Evolutionary conservation across 2,113 vertebrate genomes (phyloP), one percentile per base, ranked within the genome.

Genomic region (Sceloporus tristichus): DNA sequence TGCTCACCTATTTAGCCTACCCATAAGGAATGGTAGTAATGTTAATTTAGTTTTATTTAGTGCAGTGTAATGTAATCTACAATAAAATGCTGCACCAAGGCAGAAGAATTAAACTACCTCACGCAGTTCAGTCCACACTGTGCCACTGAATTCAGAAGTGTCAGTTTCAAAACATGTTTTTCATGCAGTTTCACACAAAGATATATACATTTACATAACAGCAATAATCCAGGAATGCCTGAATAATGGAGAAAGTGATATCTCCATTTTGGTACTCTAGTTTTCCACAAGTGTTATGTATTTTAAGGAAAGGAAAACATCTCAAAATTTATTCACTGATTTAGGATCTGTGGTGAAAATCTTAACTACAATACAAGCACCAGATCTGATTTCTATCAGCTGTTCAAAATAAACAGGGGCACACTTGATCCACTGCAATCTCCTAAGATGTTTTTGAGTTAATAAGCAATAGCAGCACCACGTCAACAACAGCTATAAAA

Each of bases 51-150:
- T 87, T 82, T 73, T 59, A 56, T 1, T 66, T 1, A 75, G 76
- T 62, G 91, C 77, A 62, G 86, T 90, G 89, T 88, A 70, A 5
- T 13, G 56, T 87, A 38, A 48, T 18, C 75, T 38, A 68, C 27
- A n/a, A n/a, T n/a, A 38, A 38, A 27, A 76, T 29, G 38, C 29
- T 65, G 40, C 42, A 59, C 34, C 42, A 40, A 29, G 70, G 56
- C 23, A 65, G 34, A 19, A 75, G 38, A 79, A 86, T 34, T 74
- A 29, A 82, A 40, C 87, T 91, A 71, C 21, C 13, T 83, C 91
- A 80, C 70, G 42, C 40, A 93, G 92, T 92, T 90, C 40, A 89
- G 92, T 66, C n/a, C 91, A 76, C 38, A 87, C 88, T 88, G 90
- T 66, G 4, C 86, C 90, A 4, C 62, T 79, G 1, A 76, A 40